Evolutionary conservation across 1,140 invertebrate genomes (phyloP).

Genomic region (Rhagoletis zephyria): DNA sequence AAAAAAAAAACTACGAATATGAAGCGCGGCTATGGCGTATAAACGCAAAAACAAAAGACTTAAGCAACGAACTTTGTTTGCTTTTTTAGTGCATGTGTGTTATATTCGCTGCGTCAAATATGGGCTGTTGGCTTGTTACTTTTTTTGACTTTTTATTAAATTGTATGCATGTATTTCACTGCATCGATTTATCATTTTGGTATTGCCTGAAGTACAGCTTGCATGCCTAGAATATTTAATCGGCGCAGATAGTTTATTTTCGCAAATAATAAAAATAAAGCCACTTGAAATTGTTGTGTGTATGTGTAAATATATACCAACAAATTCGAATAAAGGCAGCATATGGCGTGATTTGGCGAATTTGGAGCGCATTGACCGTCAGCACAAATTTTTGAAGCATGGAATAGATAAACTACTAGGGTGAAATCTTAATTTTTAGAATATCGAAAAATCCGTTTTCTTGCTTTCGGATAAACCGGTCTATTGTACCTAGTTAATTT

Average conservation of each 20-base stretch:
- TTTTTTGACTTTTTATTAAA: background rate
- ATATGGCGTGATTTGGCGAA: too few relatives aligned
- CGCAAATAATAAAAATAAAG: background rate
- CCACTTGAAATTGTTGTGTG: background rate
- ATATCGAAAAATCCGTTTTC: too few relatives aligned
- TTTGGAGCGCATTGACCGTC: too few relatives aligned
- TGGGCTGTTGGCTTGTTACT: background rate
- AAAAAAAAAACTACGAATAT: background rate
- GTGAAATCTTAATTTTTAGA: too few relatives aligned
- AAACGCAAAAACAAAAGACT: conserved; percentile 63
- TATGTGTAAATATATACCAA: background rate
- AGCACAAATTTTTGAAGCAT: too few relatives aligned
- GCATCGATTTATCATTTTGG: background rate
- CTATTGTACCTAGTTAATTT: too few relatives aligned
- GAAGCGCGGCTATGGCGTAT: background rate
- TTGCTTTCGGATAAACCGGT: too few relatives aligned
- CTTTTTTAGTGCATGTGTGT: background rate
- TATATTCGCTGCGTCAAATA: background rate
- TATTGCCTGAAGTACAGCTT: conserved; percentile 6
- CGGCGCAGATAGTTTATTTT: background rate
- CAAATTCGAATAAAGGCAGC: background rate
- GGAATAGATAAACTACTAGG: too few relatives aligned
- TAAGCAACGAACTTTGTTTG: conserved; percentile 66
- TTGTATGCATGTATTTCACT: background rate
- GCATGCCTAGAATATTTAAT: conserved; percentile 42